Evolutionary conservation across 2,888 invertebrate species (phyloP), one percentile per base, ranked within the genome.

Genomic region (Lissonota sp.): DNA sequence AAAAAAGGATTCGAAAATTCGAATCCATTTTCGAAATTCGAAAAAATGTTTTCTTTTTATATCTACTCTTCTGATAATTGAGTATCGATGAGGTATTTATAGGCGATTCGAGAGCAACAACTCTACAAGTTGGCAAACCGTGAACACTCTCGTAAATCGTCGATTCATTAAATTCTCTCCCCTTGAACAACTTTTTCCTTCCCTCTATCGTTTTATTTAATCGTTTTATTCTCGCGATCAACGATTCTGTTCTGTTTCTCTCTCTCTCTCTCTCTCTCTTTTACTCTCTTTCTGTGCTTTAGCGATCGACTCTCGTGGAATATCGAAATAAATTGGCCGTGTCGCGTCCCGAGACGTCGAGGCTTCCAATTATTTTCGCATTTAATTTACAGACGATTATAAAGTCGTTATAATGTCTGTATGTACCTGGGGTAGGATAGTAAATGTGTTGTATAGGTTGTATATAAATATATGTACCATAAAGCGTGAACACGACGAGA

Each of bases 251-350:
- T 57, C 57, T 5, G 37, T 57, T 44, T 63, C 12, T 57, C 63
- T 46, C 16, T 49, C 6, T 42, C 49, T 16, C 55, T 58, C 60
- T 42, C 73, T 44, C 49, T 26, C 44, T 62, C 4, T 51, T 40
- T 73, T 3, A 53, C 40, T 67, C 49, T 70, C 69, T 40, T 16
- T 64, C 40, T 14, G 26, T 26, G 44, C 42, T 76, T 51, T 26
- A 26, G 39, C 64, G 63, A 77, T 71, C 60, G 26, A 62, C 60
- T 37, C 16, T 51, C 69, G 55, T 70, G 78, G 85, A 86, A 87
- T 87, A 88, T 88, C 83, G 87, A 87, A 89, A 88, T 88, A 88
- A 89, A 88, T 87, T 86, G 85, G 82, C 85, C 87, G 85, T 85
- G 85, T 87, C 87, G 78, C 72, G 77, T 82, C 37, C 62, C 62